Conservation (phyloP, 2,113 vertebrate genomes). For the Thunnus thynnus region DNA sequence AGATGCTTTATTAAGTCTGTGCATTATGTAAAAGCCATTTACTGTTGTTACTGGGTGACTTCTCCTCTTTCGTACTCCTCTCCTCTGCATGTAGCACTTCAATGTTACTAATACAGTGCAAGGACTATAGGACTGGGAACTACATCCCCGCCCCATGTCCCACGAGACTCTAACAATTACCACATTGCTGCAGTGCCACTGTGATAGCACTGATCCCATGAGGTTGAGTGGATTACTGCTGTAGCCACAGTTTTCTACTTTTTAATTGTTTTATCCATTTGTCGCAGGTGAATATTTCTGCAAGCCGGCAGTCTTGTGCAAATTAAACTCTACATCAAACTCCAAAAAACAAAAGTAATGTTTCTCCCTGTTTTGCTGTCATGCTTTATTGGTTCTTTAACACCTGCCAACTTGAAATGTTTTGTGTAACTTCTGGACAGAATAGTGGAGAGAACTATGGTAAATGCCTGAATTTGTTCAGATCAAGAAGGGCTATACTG, state of each 20-base stretch:
- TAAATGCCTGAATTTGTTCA: background rate
- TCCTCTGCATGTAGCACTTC: background rate
- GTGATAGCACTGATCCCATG: slow-evolving; percentile 29
- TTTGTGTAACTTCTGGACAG: background rate
- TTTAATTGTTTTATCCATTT: slow-evolving; percentile 39
- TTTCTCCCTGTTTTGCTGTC: background rate
- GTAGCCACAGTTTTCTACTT: slow-evolving; percentile 33
- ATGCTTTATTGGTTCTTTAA: background rate
- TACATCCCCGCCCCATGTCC: slow-evolving; percentile 1
- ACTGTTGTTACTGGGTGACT: background rate
- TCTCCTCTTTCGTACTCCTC: background rate
- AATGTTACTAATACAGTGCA: slow-evolving; percentile 18
- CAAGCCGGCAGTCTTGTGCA: slow-evolving; percentile 26
- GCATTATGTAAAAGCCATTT: background rate
- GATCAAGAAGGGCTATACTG: background rate
- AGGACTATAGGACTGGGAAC: background rate
- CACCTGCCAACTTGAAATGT: background rate
- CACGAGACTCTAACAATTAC: slow-evolving; percentile 38
- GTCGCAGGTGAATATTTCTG: slow-evolving; percentile 22
- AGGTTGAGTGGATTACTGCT: slow-evolving; percentile 35
- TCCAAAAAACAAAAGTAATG: slow-evolving; percentile 13
- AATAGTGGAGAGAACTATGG: background rate
- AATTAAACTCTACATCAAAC: slow-evolving; percentile 28
- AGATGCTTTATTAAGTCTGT: background rate
- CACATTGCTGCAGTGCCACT: slow-evolving; percentile 29